Evolutionary conservation across 2,113 vertebrate genomes (phyloP).

Genomic region (Irena cyanogastra): DNA sequence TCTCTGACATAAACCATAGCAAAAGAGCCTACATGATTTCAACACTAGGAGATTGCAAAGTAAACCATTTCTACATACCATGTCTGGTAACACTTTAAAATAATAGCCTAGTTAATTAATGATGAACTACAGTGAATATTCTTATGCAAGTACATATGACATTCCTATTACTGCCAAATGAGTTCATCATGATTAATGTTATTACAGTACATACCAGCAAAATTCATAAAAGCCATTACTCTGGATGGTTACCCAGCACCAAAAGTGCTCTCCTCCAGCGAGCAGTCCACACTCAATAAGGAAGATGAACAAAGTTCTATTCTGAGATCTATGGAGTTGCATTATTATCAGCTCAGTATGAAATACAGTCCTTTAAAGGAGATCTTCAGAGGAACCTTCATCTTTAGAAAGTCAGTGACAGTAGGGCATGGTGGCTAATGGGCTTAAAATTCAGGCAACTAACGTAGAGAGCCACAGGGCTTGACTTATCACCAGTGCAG

Average conservation of each 20-base stretch:
- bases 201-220: slow-evolving; percentile 73
- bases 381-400: slow-evolving; percentile 4
- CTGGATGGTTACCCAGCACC: slow-evolving; percentile 44
- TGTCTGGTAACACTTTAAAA: slow-evolving; percentile 83
- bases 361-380: slow-evolving; percentile 55
- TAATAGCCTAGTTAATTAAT: slow-evolving; percentile 81
- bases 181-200: slow-evolving; percentile 80
- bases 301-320: slow-evolving; percentile 55
- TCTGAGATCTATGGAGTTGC: background rate
- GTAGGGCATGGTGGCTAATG: background rate
- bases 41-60: slow-evolving; percentile 75
- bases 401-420: background rate
- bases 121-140: slow-evolving; percentile 78
- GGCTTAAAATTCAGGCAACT: background rate
- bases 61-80: slow-evolving; percentile 83
- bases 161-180: slow-evolving; percentile 76
- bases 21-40: slow-evolving; percentile 72
- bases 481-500: background rate
- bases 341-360: background rate
- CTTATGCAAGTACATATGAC: slow-evolving; percentile 76
- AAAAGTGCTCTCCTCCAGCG: background rate
- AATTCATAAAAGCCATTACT: slow-evolving; percentile 58
- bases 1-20: slow-evolving; percentile 75
- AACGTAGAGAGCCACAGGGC: background rate
- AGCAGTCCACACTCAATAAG: slow-evolving; percentile 33